These are phyloP conservation scores for Erethizon dorsatum DNA, from an alignment of 2,797 vertebrate species.

Conservation along the genomic window DNA sequence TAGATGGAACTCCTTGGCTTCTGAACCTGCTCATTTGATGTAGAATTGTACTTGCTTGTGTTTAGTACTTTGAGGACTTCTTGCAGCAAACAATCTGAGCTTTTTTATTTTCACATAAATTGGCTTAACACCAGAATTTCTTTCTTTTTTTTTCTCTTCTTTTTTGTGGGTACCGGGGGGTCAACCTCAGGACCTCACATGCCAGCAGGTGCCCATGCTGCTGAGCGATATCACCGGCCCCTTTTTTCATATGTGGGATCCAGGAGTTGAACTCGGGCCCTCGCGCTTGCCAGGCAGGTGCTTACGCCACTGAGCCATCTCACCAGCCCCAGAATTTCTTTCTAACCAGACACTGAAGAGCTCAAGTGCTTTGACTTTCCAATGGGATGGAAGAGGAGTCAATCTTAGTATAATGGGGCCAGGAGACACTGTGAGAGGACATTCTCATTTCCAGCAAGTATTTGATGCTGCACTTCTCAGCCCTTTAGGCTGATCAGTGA, in stretches of 20 bases:
- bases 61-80: neutral
- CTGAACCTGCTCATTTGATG: neutral
- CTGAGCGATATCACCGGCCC: no score
- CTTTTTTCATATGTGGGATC: no score
- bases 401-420: neutral
- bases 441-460: neutral
- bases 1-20: slow-evolving; percentile 7
- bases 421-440: neutral
- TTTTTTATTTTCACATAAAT: neutral
- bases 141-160: no score
- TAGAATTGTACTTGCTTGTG: neutral
- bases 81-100: neutral
- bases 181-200: no score
- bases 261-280: no score
- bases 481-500: neutral
- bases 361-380: neutral
- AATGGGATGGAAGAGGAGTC: neutral
- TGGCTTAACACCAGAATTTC: neutral
- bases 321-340: neutral
- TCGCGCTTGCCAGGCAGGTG: no score
- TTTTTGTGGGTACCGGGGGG: no score
- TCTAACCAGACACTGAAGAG: neutral
- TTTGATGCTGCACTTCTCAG: neutral
- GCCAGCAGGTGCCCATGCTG: no score
- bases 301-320: no score